Evolutionary conservation across 2,797 vertebrate genomes (phyloP).

Genomic region (Thripadectes ignobilis): DNA sequence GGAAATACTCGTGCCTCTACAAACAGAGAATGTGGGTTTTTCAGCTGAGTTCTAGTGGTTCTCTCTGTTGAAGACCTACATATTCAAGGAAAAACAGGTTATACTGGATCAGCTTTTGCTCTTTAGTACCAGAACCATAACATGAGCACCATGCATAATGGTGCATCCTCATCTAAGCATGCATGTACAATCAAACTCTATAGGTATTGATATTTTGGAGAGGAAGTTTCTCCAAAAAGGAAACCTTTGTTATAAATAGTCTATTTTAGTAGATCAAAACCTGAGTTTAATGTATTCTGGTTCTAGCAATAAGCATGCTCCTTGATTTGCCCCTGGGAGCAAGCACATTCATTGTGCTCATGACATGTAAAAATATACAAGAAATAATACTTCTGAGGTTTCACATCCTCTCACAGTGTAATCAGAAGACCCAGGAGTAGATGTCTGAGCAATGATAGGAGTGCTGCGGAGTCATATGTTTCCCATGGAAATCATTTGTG

Average conservation of each 20-base stretch:
- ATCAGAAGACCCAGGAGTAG: slow-evolving; percentile 40
- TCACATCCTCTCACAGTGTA: slow-evolving; percentile 38
- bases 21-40: background rate
- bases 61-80: background rate
- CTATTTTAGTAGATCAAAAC: slow-evolving; percentile 54
- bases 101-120: background rate
- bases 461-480: slow-evolving; percentile 1
- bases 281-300: background rate
- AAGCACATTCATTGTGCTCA: slow-evolving; percentile 25
- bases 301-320: background rate
- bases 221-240: background rate
- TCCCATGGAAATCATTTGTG: slow-evolving; percentile 41
- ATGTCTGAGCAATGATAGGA: slow-evolving; percentile 11
- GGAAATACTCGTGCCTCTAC: background rate
- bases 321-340: background rate
- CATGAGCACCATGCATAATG: no score
- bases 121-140: background rate
- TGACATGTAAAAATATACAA: slow-evolving; percentile 59
- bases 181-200: background rate
- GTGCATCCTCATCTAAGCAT: background rate
- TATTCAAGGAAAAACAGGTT: background rate
- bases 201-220: background rate
- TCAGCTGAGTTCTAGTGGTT: background rate
- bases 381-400: slow-evolving; percentile 44
- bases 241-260: slow-evolving; percentile 15